A percentile compares a stretch with the other conserved stretches of the same genome.
Conservation (phyloP, 2,888 invertebrate genomes). For the Pristionchus exspectatus region DNA sequence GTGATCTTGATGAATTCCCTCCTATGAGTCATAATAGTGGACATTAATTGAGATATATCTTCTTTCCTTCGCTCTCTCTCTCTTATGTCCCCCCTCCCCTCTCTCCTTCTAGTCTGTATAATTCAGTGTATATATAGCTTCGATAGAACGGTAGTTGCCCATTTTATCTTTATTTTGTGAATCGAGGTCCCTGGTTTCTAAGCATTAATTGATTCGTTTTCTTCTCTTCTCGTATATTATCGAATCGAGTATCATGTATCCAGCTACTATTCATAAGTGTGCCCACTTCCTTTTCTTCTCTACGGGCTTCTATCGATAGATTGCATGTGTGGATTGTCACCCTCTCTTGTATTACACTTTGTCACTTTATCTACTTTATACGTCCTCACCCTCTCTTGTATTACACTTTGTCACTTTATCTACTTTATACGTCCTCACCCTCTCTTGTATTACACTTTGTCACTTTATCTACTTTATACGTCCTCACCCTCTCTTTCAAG, state of each 20-base stretch:
- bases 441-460: not conserved
- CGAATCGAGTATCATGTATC: not conserved
- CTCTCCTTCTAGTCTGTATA: not conserved
- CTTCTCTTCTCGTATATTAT: not conserved
- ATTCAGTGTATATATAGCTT: constrained; percentile 19
- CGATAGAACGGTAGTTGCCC: not conserved
- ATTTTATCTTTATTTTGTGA: not conserved
- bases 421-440: constrained; percentile 10
- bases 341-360: constrained; percentile 2
- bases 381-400: constrained; percentile 17
- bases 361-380: constrained; percentile 10
- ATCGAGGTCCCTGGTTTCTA: not conserved
- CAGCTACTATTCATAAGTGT: constrained; percentile 16
- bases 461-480: constrained; percentile 15
- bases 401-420: not conserved
- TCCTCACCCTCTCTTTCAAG: constrained; percentile 17
- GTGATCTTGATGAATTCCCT: constrained; percentile 73
- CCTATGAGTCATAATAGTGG: constrained; percentile 71
- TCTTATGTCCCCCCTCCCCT: not conserved
- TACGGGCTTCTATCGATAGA: constrained; percentile 18
- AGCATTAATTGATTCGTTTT: not conserved
- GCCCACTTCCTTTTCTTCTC: not conserved
- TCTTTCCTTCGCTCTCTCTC: not conserved
- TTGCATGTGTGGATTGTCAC: constrained; percentile 6
- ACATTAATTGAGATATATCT: not conserved